Evolutionary conservation across 2,888 invertebrate genomes (phyloP), one percentile per base, ranked within the genome.

Genomic region (Scotopteryx bipunctaria): DNA sequence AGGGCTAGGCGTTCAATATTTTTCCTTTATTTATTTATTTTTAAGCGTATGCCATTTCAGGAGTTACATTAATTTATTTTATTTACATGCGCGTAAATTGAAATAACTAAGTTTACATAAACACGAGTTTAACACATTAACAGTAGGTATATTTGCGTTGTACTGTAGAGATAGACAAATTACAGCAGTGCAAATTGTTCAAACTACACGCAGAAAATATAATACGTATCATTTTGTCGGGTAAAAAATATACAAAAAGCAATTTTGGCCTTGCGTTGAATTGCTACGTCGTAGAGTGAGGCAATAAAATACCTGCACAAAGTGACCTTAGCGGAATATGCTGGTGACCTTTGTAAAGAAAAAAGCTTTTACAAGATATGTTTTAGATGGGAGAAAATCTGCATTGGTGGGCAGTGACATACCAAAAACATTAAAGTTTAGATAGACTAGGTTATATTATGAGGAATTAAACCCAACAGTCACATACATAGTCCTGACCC

Each of bases 261-360:
- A 76, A 78, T 81, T 79, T 73, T 68, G 81, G 80, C 87, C 87
- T 88, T 85, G 86, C 74, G 72, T 81, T 76, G 80, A 77, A 86
- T 83, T 78, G 79, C 79, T 78, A 66, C 73, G 80, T 78, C 76
- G 78, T 78, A 76, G 67, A 75, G 78, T 86, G 85, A 78, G 73
- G 84, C 83, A 83, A 84, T 83, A 78, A 82, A 81, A 83, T 83
- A 78, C 78, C 78, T 79, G 78, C 76, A 81, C 76, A 77, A 80
- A 76, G 64, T 81, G 86, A 86, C 87, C 87, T 88, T 84, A 85
- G 77, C 76, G 73, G 78, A 81, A 83, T 81, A 84, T 74, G 76
- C 73, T 57, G 76, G 73, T 73, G 85, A 82, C 85, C 82, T 85
- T 84, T 82, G 71, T 61, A 67, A 64, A 63, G 63, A 78, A 78